Base-by-base conservation (phyloP, 2,113 vertebrate genomes). In the Dermatemys mawii region DNA sequence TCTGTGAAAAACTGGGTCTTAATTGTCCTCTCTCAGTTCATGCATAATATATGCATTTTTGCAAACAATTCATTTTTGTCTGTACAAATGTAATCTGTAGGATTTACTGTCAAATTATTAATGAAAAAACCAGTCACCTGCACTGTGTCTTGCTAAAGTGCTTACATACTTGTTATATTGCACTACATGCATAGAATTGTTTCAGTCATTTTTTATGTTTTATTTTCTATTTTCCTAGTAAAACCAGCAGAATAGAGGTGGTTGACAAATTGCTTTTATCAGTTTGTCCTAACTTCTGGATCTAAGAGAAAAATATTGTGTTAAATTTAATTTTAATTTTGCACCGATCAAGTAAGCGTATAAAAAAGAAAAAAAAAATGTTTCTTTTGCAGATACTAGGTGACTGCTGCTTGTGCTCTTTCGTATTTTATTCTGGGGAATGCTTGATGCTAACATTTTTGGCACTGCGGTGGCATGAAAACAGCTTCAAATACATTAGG, bases 321-420 rank as follows among this genome's bases (percentile, higher is more conserved):
- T 63, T 78, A 12, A 19, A 38, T 75, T 55, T 87, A 29, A 50
- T 60, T 6, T n/a, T 73, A 79, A 38, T 91, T 86, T 35, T 91
- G 32, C 27, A 76, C 11, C 78, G 76, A 95, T 44, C 63, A 49
- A 17, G 4, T 78, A 29, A 6, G 29, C 41, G 57, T 80, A 54
- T 48, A 70, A 41, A 81, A 44, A 32, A 70, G 55, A 51, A 26
- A 29, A 75, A 76, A 41, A 44, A 83, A 94, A 51, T 81, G 21
- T 83, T 94, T 95, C 89, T 22, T 91, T 81, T 79, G 24, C 95
- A 99, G 99, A 91, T 98, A 57, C 85, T 99, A 78, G 99, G 99
- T 54, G 99, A 99, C 83, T 97, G 98, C 91, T 99, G 99, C 96
- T 97, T 99, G 48, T 99, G 98, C 79, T 98, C 98, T 2, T 99